Conservation (phyloP, 2,113 vertebrate species). For the Atlantisia rogersi region DNA sequence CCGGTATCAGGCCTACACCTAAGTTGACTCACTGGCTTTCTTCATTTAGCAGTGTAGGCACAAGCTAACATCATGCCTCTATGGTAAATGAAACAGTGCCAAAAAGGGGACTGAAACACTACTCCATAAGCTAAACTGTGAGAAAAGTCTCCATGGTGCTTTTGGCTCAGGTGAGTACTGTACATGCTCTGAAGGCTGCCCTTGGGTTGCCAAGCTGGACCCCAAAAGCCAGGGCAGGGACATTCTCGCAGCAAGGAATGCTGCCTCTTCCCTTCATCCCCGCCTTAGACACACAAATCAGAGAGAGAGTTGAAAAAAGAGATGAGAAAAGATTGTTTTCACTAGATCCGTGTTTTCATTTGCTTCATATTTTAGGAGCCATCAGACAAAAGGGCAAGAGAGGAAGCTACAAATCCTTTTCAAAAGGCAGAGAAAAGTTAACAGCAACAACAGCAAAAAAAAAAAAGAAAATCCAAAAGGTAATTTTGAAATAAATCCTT, state of each 20-base stretch:
- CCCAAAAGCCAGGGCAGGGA: not conserved
- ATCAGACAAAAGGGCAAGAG: constrained; percentile 43
- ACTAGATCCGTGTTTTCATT: constrained; percentile 47
- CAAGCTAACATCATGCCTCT: not conserved
- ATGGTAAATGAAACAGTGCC: not conserved
- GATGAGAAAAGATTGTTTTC: constrained; percentile 36
- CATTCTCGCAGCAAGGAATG: not conserved
- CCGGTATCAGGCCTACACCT: not conserved
- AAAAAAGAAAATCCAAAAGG: not conserved
- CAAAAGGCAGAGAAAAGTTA: constrained; percentile 27
- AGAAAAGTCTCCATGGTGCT: not conserved
- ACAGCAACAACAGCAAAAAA: not conserved
- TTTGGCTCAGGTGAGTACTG: not conserved
- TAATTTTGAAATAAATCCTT: constrained; percentile 62
- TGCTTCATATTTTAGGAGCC: constrained; percentile 45
- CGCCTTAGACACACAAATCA: not conserved
- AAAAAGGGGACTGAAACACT: not conserved
- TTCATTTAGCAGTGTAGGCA: not conserved
- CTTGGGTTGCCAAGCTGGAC: not conserved
- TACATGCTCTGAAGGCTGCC: not conserved
- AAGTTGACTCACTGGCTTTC: not conserved
- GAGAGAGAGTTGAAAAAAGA: constrained; percentile 8
- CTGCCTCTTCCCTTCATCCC: not conserved
- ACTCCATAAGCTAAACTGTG: not conserved
- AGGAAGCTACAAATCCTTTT: constrained; percentile 57